Evolutionary conservation across 2,113 vertebrate genomes (phyloP).

Genomic region (Piprites chloris): DNA sequence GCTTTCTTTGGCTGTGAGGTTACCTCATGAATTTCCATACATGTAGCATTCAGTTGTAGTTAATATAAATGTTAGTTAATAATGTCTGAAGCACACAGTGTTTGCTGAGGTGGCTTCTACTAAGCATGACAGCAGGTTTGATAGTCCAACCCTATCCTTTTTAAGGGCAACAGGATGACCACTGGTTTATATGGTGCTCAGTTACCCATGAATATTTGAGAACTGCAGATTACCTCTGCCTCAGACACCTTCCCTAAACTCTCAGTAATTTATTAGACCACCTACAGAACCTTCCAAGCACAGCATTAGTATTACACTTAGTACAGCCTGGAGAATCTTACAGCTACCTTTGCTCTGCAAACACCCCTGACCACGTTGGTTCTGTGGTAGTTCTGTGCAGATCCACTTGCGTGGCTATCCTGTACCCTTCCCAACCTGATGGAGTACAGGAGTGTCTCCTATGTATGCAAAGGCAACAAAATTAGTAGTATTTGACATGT

Average conservation of each 20-base stretch:
- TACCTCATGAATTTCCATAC: neutral
- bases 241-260: neutral
- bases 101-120: neutral
- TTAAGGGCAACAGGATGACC: neutral
- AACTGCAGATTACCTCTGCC: neutral
- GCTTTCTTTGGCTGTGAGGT: neutral
- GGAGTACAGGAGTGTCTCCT: no score
- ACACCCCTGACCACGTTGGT: neutral
- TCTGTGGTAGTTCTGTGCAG: neutral
- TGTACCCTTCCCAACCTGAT: neutral
- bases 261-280: neutral
- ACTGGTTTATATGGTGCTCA: neutral
- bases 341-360: neutral
- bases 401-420: neutral
- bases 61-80: neutral
- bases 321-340: fast-evolving
- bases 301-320: neutral
- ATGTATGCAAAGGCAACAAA: neutral
- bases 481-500: neutral
- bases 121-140: neutral
- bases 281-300: neutral
- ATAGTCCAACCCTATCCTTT: neutral
- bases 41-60: neutral
- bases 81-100: neutral
- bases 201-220: neutral